Percentiles rank a stretch among this genome's conserved stretches.
phyloP scores from a whole-genome alignment of 2,888 invertebrate genomes.

The Acronicta leporina region DNA sequence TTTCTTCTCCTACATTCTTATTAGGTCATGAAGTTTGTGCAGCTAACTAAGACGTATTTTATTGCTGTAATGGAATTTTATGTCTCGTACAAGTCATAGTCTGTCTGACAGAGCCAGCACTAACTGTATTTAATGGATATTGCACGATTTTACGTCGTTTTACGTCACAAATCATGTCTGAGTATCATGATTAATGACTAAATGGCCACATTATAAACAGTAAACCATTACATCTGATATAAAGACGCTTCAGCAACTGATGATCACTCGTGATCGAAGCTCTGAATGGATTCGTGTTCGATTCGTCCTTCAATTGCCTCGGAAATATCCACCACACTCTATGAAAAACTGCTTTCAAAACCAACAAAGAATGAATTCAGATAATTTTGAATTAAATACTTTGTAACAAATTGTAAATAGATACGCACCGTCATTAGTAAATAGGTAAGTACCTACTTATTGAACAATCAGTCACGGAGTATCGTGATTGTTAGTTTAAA shows the following conservation, averaged over 20 bases:
- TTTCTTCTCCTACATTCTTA: conserved; percentile 45
- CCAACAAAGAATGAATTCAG: conserved; percentile 35
- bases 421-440: conserved; percentile 58
- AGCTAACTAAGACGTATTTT: conserved; percentile 31
- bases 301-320: conserved; percentile 67
- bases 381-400: conserved; percentile 46
- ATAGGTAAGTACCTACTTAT: conserved; percentile 37
- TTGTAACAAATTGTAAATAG: conserved; percentile 43
- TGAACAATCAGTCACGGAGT: conserved; percentile 60
- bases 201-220: conserved; percentile 38
- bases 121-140: conserved; percentile 49
- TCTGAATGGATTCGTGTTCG: conserved; percentile 61
- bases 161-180: conserved; percentile 30
- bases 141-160: conserved; percentile 32
- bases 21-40: conserved; percentile 42
- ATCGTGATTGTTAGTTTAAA: conserved; percentile 68
- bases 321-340: conserved; percentile 42
- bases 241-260: conserved; percentile 38
- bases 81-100: conserved; percentile 28
- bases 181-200: conserved; percentile 55
- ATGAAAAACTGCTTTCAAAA: conserved; percentile 51
- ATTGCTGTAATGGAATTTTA: conserved; percentile 45
- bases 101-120: conserved; percentile 16
- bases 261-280: conserved; percentile 59
- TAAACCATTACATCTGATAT: conserved; percentile 33